A percentile compares a stretch with the other conserved stretches of the same genome.
Conservation (phyloP, 2,888 invertebrate genomes). For the Diadromus collaris region DNA sequence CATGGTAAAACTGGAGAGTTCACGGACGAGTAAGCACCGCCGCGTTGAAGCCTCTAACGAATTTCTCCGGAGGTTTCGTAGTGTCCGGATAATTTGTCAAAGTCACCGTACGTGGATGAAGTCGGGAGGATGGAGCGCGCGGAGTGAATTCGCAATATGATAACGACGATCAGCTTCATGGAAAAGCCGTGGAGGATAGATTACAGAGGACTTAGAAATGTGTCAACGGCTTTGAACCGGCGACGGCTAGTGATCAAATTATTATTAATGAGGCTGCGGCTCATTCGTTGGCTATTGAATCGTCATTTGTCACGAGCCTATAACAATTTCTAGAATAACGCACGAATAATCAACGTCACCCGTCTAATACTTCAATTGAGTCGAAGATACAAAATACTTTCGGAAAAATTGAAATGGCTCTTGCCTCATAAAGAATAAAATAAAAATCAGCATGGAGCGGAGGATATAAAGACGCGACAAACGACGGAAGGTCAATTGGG, state of each 20-base stretch:
- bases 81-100: slow-evolving; percentile 28
- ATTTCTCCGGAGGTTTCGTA: slow-evolving; percentile 24
- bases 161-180: slow-evolving; percentile 10
- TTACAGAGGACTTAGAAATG: background rate
- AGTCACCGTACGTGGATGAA: slow-evolving; percentile 19
- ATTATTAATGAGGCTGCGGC: background rate
- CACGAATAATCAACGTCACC: background rate
- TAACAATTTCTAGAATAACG: background rate
- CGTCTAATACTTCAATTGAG: background rate
- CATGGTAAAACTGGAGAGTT: background rate
- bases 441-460: too few species aligned
- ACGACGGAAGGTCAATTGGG: too few species aligned
- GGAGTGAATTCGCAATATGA: slow-evolving; percentile 15
- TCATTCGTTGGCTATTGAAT: background rate
- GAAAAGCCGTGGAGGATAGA: background rate
- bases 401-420: too few species aligned
- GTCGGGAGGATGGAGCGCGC: slow-evolving; percentile 1
- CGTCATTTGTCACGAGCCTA: background rate
- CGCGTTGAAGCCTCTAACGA: slow-evolving; percentile 15
- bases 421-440: too few species aligned
- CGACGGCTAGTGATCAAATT: background rate
- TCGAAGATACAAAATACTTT: too few species aligned
- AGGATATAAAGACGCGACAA: too few species aligned
- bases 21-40: background rate
- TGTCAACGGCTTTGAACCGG: slow-evolving; percentile 10